Conservation (phyloP, 2,797 vertebrate species). For the Parauchenoglanis ngamensis region DNA sequence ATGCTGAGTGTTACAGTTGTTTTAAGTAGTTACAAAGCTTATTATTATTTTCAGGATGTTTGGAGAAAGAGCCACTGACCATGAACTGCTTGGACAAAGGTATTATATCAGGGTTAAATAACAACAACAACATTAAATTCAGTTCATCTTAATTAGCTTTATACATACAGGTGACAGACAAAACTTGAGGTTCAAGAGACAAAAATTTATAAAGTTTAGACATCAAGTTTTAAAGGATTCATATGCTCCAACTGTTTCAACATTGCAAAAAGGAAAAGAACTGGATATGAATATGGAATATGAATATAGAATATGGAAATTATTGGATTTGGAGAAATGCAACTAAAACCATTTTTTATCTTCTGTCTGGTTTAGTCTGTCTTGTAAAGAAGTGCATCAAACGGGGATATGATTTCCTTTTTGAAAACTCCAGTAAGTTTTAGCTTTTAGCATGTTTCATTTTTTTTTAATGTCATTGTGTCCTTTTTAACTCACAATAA, state of each 20-base stretch:
- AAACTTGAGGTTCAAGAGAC: background rate
- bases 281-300: too few relatives aligned
- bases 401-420: conserved; percentile 31
- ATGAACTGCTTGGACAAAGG: background rate
- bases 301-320: background rate
- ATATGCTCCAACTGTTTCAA: background rate
- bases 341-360: background rate
- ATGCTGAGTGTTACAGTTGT: background rate
- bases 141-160: background rate
- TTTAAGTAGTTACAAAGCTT: background rate
- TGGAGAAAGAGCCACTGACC: background rate
- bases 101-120: background rate
- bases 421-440: conserved; percentile 44
- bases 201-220: background rate
- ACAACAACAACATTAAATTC: background rate
- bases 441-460: background rate
- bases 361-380: conserved; percentile 14
- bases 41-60: conserved; percentile 13
- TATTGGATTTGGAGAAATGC: background rate
- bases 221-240: background rate
- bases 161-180: background rate
- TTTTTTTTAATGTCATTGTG: background rate
- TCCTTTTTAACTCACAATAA: background rate
- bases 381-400: background rate
- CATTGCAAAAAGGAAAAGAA: background rate